These are phyloP conservation scores for Xestoiulus laeticollis DNA, from an alignment of 2,888 invertebrate species.

Conservation along the genomic window DNA sequence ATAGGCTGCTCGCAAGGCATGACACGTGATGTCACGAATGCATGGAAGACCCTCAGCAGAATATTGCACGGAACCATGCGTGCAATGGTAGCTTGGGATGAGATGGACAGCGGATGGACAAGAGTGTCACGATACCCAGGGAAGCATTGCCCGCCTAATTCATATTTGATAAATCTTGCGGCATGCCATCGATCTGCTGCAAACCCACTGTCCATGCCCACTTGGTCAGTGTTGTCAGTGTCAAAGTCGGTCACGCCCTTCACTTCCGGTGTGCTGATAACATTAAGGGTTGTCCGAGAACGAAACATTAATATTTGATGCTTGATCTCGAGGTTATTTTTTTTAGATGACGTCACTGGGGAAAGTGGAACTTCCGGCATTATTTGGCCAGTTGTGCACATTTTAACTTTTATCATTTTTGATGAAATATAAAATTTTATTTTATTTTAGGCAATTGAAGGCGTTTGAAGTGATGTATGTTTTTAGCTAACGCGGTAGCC, in stretches of 20 bases:
- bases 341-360: not conserved
- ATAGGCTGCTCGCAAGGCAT: not conserved
- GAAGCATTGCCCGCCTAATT: not conserved
- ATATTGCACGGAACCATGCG: constrained; percentile 5
- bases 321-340: not conserved
- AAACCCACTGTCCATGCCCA: not conserved
- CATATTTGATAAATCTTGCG: constrained; percentile 19
- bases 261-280: not conserved
- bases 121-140: not conserved
- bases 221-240: constrained; percentile 12
- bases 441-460: no score
- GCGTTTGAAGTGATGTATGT: no score
- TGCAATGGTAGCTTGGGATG: not conserved
- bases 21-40: constrained; percentile 18
- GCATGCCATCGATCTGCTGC: not conserved
- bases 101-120: constrained; percentile 6
- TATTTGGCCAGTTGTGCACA: no score
- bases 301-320: not conserved
- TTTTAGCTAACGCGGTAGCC: no score
- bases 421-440: no score
- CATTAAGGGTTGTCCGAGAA: not conserved
- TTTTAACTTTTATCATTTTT: no score
- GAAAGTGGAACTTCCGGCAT: no score
- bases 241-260: not conserved
- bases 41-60: not conserved